Percentiles rank a stretch among this genome's conserved stretches.
Conservation (phyloP, 2,888 invertebrate genomes). For the Onchidella celtica region DNA sequence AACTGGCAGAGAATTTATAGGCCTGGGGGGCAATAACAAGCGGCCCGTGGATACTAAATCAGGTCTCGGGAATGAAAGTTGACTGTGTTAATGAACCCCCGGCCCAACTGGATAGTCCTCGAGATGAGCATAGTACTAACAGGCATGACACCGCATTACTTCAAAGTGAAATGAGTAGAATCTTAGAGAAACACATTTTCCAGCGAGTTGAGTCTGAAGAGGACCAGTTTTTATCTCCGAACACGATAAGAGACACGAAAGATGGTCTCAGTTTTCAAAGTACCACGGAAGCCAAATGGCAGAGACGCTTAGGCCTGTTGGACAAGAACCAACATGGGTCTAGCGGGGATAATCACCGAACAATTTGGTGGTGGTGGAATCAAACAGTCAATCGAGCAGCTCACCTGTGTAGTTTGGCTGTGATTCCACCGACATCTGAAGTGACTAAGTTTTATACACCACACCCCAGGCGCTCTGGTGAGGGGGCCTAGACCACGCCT, state of each 20-base stretch:
- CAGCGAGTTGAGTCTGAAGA: not conserved
- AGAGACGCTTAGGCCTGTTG: too few relatives aligned
- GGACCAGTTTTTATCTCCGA: not conserved
- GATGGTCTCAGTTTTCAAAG: too few relatives aligned
- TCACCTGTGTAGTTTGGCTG: too few relatives aligned
- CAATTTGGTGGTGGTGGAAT: too few relatives aligned
- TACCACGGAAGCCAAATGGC: too few relatives aligned
- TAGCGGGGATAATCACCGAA: too few relatives aligned
- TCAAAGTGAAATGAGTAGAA: not conserved
- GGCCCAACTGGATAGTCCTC: not conserved
- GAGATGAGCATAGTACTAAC: not conserved
- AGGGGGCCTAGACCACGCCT: too few relatives aligned
- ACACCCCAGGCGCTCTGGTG: too few relatives aligned
- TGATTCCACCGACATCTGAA: too few relatives aligned
- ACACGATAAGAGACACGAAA: not conserved
- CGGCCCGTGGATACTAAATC: not conserved
- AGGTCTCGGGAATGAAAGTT: not conserved
- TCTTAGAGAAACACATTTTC: not conserved
- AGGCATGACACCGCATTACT: not conserved
- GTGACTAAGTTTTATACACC: too few relatives aligned
- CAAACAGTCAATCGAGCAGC: too few relatives aligned
- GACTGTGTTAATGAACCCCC: not conserved
- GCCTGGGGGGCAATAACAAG: not conserved
- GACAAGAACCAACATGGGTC: too few relatives aligned
- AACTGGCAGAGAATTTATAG: not conserved